Base-by-base conservation (phyloP, 2,888 invertebrate species). In the Trissolcus brochymenae region DNA sequence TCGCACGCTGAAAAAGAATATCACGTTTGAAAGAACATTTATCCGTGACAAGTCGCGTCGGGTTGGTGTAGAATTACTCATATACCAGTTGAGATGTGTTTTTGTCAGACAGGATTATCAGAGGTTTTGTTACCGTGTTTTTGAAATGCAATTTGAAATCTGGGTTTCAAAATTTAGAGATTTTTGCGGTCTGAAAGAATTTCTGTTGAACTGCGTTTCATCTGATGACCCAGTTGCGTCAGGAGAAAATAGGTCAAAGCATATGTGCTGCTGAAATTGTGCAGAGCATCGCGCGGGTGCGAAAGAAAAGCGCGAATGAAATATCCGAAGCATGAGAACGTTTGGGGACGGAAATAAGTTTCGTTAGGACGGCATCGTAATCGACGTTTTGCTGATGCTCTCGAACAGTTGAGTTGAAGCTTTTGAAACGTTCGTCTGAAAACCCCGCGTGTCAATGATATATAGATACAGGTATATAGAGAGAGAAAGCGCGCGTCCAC, bases 341-440 rank as follows among this genome's bases (percentile, higher is more conserved):
- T 73, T 68, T 13, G 35, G 59, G 73, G 73, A 77, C 73, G 77
- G 77, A 77, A 77, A 68, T 40, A 56, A 73, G 68, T 73, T 73
- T 68, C 73, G 16, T 51, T 55, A 64, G 73, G 77, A 73, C 77
- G 77, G 73, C 67, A 61, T 16, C 60, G 55, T 71, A 55, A 57
- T 77, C 64, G 72, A 67, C 66, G 46, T 68, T 51, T 57, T 49
- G 49, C 41, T 49, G 62, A 57, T 57, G 62, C 56, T 54, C 46
- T 35, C 35, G 35, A 35, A 46, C 14, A 41, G 59, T 59, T 43
- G 67, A 68, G 54, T 17, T 46, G 51, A 59, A 21, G 41, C 29
- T 53, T 68, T 59, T 43, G 54, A 68, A 60, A 60, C 46, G 35
- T 65, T 65, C 14, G 55, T 64, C 50, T 51, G 46, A 55, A 14